Conservation (phyloP, 2,888 invertebrate genomes). For the Agonopterix arenella region DNA sequence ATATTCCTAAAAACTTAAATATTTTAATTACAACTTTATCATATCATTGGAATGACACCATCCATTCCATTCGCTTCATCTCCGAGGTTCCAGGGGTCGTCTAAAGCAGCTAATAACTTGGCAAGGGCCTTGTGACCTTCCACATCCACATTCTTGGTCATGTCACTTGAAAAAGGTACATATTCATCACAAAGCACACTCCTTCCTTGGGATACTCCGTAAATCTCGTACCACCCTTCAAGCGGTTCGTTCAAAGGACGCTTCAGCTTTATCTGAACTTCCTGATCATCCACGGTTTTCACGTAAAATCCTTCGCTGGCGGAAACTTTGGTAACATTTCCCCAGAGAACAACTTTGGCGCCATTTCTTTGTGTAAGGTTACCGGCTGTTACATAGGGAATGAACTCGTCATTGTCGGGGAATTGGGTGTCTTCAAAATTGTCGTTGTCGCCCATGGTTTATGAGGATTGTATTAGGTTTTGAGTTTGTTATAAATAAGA, state of each 20-base stretch:
- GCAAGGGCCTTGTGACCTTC: conserved; percentile 64
- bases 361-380: conserved; percentile 62
- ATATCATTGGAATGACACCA: conserved; percentile 54
- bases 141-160: conserved; percentile 56
- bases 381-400: conserved; percentile 67
- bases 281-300: conserved; percentile 66
- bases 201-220: conserved; percentile 64
- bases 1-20: too few species aligned
- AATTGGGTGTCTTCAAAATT: conserved; percentile 67
- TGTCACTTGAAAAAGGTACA: conserved; percentile 50
- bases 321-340: conserved; percentile 63
- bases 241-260: conserved; percentile 55
- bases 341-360: conserved; percentile 66
- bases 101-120: conserved; percentile 52
- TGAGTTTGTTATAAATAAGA: too few species aligned
- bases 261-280: conserved; percentile 54
- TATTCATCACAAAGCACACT: conserved; percentile 65
- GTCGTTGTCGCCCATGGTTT: conserved; percentile 57
- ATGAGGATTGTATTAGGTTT: not conserved
- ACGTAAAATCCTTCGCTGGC: conserved; percentile 63
- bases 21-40: conserved; percentile 6
- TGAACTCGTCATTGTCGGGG: conserved; percentile 66
- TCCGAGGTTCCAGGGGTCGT: conserved; percentile 70
- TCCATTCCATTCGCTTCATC: conserved; percentile 37
- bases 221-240: conserved; percentile 70